Evolutionary conservation across 2,888 invertebrate genomes (phyloP).

Genomic region (Pharmacophagus antenor): DNA sequence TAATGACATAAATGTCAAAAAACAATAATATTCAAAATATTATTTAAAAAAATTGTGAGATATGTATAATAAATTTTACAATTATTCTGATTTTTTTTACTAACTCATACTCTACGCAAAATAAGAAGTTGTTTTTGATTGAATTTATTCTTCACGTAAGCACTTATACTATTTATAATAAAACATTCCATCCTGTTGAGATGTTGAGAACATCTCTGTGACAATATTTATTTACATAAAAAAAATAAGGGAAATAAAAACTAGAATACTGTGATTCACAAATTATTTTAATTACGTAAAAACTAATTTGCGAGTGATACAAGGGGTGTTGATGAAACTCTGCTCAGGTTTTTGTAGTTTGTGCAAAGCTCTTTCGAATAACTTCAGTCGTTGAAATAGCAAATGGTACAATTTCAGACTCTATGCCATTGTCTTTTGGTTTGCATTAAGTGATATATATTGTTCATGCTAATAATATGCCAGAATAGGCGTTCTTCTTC

Average conservation of each 20-base stretch:
- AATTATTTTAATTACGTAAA: background rate
- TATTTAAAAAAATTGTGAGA: no score
- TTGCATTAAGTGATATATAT: background rate
- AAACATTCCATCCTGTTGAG: background rate
- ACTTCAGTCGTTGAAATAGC: background rate
- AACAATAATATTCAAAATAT: no score
- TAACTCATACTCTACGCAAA: no score
- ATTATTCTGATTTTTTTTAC: background rate
- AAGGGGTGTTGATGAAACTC: constrained; percentile 1
- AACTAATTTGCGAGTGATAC: constrained; percentile 11
- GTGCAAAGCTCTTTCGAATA: background rate
- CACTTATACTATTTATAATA: background rate
- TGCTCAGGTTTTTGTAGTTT: background rate
- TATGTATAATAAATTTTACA: no score
- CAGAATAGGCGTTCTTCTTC: no score
- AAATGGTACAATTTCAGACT: background rate
- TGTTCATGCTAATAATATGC: background rate
- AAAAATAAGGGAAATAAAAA: background rate
- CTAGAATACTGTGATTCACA: background rate
- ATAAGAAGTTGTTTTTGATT: no score
- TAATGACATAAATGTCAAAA: no score
- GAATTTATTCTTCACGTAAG: background rate
- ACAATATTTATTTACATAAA: no score
- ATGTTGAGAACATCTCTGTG: no score
- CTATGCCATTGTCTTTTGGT: background rate